Conservation (phyloP, 2,113 vertebrate species). For the rabbit (Oryctolagus cuniculus) region mOryCun1.1 NC_091439.1:37444501-37445000, state of each 20-base stretch:
- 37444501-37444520: slow-evolving; percentile 66
- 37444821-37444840: background rate
- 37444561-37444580: slow-evolving; percentile 48
- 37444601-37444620: slow-evolving; percentile 52
- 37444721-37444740: slow-evolving; percentile 1
- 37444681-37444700: background rate
- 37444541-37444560: slow-evolving; percentile 41
- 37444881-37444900: background rate
- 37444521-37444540: slow-evolving; percentile 55
- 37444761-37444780: background rate
- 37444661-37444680: background rate
- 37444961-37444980: background rate
- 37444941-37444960: background rate
- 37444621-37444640: slow-evolving; percentile 63
- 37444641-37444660: slow-evolving; percentile 51
- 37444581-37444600: slow-evolving; percentile 70
- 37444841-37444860: background rate
- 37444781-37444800: background rate
- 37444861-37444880: background rate
- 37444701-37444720: background rate
- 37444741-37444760: background rate
- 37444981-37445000: background rate
- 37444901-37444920: background rate
- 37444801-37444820: background rate
- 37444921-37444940: background rate